These are phyloP conservation scores for sheep (Ovis aries) DNA, from an alignment of 2,113 vertebrate species.

Conservation along the genomic window DNA sequence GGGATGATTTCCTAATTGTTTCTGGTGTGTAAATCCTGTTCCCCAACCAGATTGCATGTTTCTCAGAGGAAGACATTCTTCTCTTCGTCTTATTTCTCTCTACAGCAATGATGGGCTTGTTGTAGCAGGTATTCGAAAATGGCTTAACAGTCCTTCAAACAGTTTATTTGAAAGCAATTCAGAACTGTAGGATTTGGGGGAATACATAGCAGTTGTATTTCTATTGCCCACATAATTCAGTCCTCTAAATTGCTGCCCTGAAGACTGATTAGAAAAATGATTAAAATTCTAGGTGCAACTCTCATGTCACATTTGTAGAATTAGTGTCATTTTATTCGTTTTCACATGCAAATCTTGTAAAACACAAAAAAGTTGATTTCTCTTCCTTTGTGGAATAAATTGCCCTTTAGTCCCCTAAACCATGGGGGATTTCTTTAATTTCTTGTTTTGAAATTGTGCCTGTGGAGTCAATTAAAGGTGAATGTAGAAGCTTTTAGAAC, in stretches of 20 bases:
- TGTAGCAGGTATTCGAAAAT: background rate
- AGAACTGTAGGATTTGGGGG: background rate
- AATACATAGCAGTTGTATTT: slow-evolving; percentile 21
- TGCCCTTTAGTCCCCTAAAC: slow-evolving; percentile 40
- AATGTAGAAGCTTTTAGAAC: slow-evolving; percentile 49
- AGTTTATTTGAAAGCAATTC: slow-evolving; percentile 8
- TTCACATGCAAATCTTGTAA: slow-evolving; percentile 59
- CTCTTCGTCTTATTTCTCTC: background rate
- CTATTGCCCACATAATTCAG: slow-evolving; percentile 31
- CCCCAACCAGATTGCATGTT: background rate
- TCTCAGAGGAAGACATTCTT: background rate
- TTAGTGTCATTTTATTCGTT: slow-evolving; percentile 38
- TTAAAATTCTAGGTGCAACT: slow-evolving; percentile 66
- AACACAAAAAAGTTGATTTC: slow-evolving; percentile 66
- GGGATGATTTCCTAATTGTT: background rate
- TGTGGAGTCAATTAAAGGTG: slow-evolving; percentile 69
- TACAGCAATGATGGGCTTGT: background rate
- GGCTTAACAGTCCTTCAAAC: background rate
- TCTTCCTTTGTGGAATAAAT: slow-evolving; percentile 56
- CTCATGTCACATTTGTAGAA: slow-evolving; percentile 67
- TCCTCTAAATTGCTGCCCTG: slow-evolving; percentile 37
- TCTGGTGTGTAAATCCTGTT: background rate
- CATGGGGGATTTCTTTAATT: slow-evolving; percentile 48
- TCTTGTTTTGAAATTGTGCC: slow-evolving; percentile 67
- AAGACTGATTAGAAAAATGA: slow-evolving; percentile 64